A percentile compares a stretch with the other conserved stretches of the same genome.
phyloP scores from a whole-genome alignment of 2,888 invertebrate species.

The Rhogogaster chlorosoma region DNA sequence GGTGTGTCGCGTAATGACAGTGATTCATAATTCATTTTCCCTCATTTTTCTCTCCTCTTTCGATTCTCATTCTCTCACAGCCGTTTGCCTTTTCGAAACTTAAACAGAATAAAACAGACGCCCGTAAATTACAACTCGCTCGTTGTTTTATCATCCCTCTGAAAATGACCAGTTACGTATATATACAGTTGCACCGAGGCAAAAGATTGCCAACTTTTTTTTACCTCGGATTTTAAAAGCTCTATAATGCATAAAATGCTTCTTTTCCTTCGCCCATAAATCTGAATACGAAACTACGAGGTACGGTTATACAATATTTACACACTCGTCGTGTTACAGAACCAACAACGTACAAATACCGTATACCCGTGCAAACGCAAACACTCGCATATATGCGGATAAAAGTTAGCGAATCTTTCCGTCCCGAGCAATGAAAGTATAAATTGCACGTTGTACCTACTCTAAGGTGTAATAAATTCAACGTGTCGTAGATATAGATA shows the following conservation, averaged over 20 bases:
- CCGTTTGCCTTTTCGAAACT: not conserved
- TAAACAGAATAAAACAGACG: not conserved
- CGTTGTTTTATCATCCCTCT: not conserved
- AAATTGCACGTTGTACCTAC: constrained; percentile 54
- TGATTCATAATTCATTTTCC: constrained; percentile 73
- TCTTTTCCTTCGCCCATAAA: no score
- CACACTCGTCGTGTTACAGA: not conserved
- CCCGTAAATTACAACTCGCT: constrained; percentile 64
- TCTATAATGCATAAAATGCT: no score
- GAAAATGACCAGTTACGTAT: constrained; percentile 31
- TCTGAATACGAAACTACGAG: not conserved
- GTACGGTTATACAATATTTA: not conserved
- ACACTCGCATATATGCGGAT: no score
- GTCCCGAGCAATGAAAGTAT: constrained; percentile 46
- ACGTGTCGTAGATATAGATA: constrained; percentile 60
- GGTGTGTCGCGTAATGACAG: constrained; percentile 69
- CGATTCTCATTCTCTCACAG: not conserved
- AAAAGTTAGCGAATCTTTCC: constrained; percentile 48
- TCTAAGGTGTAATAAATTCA: constrained; percentile 60
- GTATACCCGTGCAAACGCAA: not conserved
- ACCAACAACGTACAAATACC: not conserved
- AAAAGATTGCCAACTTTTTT: not conserved
- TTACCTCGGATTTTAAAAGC: not conserved
- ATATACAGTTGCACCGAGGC: constrained; percentile 16
- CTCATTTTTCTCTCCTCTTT: constrained; percentile 56